Conservation (phyloP, 2,888 invertebrate genomes). For the Athrips mouffetella region DNA sequence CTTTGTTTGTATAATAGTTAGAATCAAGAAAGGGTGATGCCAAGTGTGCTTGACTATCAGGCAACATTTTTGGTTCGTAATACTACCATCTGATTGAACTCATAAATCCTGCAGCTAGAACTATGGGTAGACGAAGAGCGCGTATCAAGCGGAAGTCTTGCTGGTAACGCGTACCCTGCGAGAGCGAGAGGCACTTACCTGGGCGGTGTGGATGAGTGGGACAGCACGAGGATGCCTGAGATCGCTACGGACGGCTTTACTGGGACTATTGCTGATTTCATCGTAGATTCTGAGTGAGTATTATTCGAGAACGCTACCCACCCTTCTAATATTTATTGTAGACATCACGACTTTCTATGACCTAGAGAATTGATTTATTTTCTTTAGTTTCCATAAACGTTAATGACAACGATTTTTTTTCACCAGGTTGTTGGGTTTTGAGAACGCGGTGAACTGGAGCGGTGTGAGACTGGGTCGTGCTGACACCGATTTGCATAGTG, state of each 20-base stretch:
- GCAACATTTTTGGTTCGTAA: too few relatives aligned
- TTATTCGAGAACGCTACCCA: too few relatives aligned
- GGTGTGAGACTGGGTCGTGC: slow-evolving; percentile 52
- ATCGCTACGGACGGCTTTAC: slow-evolving; percentile 75
- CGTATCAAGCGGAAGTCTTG: slow-evolving; percentile 76
- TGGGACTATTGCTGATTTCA: slow-evolving; percentile 90
- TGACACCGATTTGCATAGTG: slow-evolving; percentile 33
- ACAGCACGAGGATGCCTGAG: slow-evolving; percentile 78
- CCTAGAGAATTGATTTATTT: too few relatives aligned
- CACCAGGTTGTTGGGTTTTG: slow-evolving; percentile 50
- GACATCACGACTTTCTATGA: too few relatives aligned
- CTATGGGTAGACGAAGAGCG: slow-evolving; percentile 86
- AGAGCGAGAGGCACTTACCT: slow-evolving; percentile 83
- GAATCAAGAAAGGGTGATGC: too few relatives aligned
- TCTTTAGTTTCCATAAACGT: too few relatives aligned
- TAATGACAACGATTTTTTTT: neutral
- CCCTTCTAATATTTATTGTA: too few relatives aligned
- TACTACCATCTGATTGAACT: too few relatives aligned
- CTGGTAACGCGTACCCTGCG: slow-evolving; percentile 69
- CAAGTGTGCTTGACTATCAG: too few relatives aligned
- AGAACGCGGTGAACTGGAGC: slow-evolving; percentile 45
- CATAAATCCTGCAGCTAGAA: slow-evolving; percentile 65
- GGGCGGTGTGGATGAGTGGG: slow-evolving; percentile 83
- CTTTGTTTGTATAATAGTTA: too few relatives aligned
- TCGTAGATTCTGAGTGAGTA: slow-evolving; percentile 87